Percentiles rank a stretch among this genome's conserved stretches.
Evolutionary conservation across 2,888 invertebrate species (phyloP).

Genomic region (Leptinotarsa peninsularis): DNA sequence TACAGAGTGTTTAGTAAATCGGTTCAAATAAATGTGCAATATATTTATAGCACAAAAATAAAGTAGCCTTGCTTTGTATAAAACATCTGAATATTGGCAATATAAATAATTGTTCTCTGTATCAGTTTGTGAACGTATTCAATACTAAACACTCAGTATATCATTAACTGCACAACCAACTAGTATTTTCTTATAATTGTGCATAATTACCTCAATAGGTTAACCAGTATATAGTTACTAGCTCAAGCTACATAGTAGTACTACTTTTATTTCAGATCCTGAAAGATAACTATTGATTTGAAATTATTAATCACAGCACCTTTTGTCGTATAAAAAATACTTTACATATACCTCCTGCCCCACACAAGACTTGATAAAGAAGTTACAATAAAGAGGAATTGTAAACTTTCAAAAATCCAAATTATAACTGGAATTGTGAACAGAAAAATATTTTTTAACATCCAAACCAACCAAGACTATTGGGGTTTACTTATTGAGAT

Average conservation of each 20-base stretch:
- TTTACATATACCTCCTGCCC: conserved; percentile 18
- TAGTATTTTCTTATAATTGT: background rate
- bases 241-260: conserved; percentile 11
- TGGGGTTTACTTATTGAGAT: no score
- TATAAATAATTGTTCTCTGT: no score
- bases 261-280: background rate
- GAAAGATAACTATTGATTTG: conserved; percentile 6
- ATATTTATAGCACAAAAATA: background rate
- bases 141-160: conserved; percentile 3
- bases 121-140: background rate
- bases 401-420: no score
- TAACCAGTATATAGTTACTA: background rate
- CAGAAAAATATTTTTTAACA: no score
- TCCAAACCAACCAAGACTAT: no score
- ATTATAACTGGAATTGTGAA: no score
- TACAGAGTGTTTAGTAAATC: conserved; percentile 5
- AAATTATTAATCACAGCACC: conserved; percentile 31
- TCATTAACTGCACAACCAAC: background rate
- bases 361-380: background rate
- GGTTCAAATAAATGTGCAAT: background rate
- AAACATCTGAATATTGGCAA: no score
- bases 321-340: conserved; percentile 28
- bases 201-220: background rate
- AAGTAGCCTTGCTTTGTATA: background rate
- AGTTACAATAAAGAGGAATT: no score